A percentile compares a stretch with the other conserved stretches of the same genome.
Conservation (phyloP, 2,113 vertebrate species). For the Triplophysa siluroides region DNA sequence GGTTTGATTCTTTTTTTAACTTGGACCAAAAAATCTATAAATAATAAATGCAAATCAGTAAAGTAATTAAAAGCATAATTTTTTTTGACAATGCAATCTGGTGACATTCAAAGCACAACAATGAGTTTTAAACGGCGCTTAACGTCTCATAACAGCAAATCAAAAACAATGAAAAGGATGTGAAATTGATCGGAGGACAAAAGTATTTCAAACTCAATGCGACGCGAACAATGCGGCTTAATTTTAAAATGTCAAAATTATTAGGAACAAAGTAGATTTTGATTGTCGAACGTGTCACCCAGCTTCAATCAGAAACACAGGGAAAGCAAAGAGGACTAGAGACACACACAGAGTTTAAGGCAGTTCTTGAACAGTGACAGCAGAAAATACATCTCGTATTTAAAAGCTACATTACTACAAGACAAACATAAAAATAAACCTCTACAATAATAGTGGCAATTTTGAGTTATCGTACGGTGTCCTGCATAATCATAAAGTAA, state of each 20-base stretch:
- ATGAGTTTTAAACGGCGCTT: no score
- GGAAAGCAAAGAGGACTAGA: not conserved
- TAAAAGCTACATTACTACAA: not conserved
- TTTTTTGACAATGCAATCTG: no score
- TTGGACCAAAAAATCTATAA: no score
- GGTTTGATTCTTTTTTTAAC: no score
- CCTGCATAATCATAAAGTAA: not conserved
- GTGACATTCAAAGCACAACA: no score
- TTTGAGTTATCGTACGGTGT: conserved; percentile 1
- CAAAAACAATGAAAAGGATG: no score
- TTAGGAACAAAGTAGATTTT: not conserved
- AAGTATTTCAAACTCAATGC: no score
- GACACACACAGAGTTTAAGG: not conserved
- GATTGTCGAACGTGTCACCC: not conserved
- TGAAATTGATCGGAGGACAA: no score
- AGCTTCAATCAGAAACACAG: not conserved
- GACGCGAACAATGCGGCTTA: not conserved
- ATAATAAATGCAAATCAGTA: no score
- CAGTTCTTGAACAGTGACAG: not conserved
- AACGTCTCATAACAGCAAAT: no score
- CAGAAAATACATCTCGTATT: conserved; percentile 18
- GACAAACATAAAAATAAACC: not conserved
- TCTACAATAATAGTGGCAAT: not conserved
- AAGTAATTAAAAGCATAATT: no score
- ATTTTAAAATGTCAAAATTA: not conserved